Percentiles rank a stretch among this genome's conserved stretches.
phyloP scores from a whole-genome alignment of 2,797 vertebrate species.

The Leptoclinus maculatus region DNA sequence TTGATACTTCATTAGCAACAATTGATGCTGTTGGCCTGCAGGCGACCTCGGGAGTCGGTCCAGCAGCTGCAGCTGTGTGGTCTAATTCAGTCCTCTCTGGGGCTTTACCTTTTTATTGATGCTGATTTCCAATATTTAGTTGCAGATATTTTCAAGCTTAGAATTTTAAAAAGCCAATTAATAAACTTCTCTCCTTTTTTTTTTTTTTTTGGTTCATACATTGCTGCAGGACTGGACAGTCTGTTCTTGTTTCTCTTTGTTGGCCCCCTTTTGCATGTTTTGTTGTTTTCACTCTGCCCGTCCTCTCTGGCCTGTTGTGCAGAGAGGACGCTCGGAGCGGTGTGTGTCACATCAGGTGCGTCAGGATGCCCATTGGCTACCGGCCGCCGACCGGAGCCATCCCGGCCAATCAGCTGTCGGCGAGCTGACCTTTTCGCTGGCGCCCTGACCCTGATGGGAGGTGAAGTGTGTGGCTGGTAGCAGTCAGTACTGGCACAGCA shows the following conservation, averaged over 20 bases:
- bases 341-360: constrained; percentile 88
- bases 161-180: constrained; percentile 51
- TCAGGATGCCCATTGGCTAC: constrained; percentile 83
- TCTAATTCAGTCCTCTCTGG: constrained; percentile 33
- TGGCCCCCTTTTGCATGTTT: constrained; percentile 41
- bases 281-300: constrained; percentile 61
- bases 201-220: neutral
- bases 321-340: constrained; percentile 61
- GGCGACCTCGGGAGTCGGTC: constrained; percentile 54
- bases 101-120: constrained; percentile 27
- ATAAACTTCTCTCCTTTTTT: constrained; percentile 10
- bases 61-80: constrained; percentile 51
- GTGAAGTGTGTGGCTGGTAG: constrained; percentile 92
- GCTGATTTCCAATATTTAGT: constrained; percentile 10
- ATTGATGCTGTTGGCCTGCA: constrained; percentile 55
- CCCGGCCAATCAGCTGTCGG: constrained; percentile 85
- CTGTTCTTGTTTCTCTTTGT: constrained; percentile 60
- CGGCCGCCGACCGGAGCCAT: constrained; percentile 72
- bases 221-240: constrained; percentile 52
- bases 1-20: constrained; percentile 62
- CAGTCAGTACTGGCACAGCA: constrained; percentile 85
- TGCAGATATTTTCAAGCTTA: constrained; percentile 17
- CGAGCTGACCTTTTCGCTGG: constrained; percentile 89
- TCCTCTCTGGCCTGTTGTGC: constrained; percentile 66
- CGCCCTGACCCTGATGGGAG: constrained; percentile 86